Base-by-base conservation (phyloP, 2,888 invertebrate genomes). In the Drosophila mettleri region DNA sequence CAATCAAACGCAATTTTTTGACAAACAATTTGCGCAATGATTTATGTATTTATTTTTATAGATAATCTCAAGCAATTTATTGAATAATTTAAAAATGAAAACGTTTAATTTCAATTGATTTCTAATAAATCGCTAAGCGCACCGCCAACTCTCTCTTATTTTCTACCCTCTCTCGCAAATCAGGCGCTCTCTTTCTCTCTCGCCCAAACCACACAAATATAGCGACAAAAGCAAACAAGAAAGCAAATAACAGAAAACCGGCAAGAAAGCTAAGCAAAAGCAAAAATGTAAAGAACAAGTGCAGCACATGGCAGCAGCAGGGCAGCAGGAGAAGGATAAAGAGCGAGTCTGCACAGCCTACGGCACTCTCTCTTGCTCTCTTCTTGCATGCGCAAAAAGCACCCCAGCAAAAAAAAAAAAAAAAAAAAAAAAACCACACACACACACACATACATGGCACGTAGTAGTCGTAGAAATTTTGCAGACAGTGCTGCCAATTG, bases 191-290 rank as follows among this genome's bases (percentile, higher is more conserved):
- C 7, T 36, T n/a, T 41, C 22, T 14, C 14, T 10, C 10, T 18
- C 22, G 18, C 39, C 54, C 2, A 2, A 45, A 9, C 38, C 39
- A 29, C 20, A 27, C n/a, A 59, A 59, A 27, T 48, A 20, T 41
- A 49, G 41, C 27, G 59, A 52, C 63, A 45, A 85, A 85, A 79
- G 80, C 80, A 81, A 84, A 79, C 72, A 82, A 48, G 54, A 83
- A 83, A 86, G 78, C 83, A 70, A 81, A 84, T 70, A 57, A 60
- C 70, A 72, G 62, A 69, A 86, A 84, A 84, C 83, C 83, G 83
- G 83, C 85, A 86, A 83, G 86, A 84, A 84, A 45, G 27, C 69
- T 31, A 55, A 67, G 62, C 65, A 33, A 84, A 84, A 86, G 79
- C 73, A 70, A 80, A 45, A 76, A 41, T 62, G 72, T 34, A 43